phyloP scores from a whole-genome alignment of 1,140 invertebrate species.

The Drosophila carrolli region DNA sequence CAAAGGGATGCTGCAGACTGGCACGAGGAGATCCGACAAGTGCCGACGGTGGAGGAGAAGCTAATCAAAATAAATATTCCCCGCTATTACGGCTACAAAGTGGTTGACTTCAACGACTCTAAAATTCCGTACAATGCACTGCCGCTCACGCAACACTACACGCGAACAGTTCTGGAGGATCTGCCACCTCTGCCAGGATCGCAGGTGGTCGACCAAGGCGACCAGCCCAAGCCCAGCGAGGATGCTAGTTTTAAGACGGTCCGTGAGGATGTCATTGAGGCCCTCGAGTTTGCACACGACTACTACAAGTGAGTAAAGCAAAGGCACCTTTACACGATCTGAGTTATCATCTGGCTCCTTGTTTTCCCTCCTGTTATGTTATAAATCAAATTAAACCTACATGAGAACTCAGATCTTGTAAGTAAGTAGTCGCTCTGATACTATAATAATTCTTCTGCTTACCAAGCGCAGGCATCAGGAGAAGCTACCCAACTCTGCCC shows the following conservation, averaged over 20 bases:
- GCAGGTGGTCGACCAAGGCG: conserved; percentile 70
- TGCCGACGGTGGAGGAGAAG: conserved; percentile 93
- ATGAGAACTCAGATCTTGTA: neutral
- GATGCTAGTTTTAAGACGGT: conserved; percentile 74
- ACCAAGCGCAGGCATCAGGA: conserved; percentile 75
- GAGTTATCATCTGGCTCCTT: neutral
- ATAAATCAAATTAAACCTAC: neutral
- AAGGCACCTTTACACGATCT: neutral
- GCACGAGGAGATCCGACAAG: conserved; percentile 87
- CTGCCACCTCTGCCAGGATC: conserved; percentile 76
- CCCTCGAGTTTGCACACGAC: conserved; percentile 65
- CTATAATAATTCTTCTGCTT: neutral
- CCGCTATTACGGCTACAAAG: conserved; percentile 91
- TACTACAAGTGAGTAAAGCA: conserved; percentile 49
- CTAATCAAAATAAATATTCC: conserved; percentile 92
- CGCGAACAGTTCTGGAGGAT: conserved; percentile 88
- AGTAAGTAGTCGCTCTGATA: neutral
- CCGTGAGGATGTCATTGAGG: conserved; percentile 62
- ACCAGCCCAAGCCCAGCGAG: conserved; percentile 52
- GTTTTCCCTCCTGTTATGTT: too few relatives aligned
- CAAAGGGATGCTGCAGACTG: conserved; percentile 84
- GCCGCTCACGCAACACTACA: conserved; percentile 89
- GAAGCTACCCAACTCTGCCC: conserved; percentile 40
- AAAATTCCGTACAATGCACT: conserved; percentile 88
- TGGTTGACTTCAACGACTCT: conserved; percentile 87